phyloP scores from a whole-genome alignment of 1,140 invertebrate genomes.

The Aplysia californica region DNA sequence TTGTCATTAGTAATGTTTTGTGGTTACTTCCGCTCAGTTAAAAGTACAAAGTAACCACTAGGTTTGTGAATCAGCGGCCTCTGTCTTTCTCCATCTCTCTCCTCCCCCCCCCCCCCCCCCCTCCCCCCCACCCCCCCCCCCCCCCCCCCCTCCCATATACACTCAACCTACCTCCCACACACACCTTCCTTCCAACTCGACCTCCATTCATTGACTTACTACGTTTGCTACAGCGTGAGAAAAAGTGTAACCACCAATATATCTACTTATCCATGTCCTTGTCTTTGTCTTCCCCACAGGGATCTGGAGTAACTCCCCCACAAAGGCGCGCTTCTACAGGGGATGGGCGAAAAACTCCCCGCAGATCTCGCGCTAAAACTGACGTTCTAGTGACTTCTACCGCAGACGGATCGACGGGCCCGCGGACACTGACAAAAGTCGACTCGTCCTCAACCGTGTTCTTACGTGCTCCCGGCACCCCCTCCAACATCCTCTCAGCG shows the following conservation, averaged over 20 bases:
- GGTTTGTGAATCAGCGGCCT: too few species aligned
- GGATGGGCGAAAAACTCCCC: neutral
- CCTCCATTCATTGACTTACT: neutral
- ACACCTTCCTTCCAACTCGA: neutral
- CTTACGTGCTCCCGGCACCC: too few species aligned
- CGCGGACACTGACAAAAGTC: too few species aligned
- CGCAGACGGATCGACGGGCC: neutral
- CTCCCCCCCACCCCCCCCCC: too few species aligned
- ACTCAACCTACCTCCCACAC: neutral
- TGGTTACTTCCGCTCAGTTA: too few species aligned
- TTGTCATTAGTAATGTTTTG: too few species aligned
- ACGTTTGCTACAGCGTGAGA: neutral
- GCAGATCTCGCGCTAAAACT: constrained; percentile 10
- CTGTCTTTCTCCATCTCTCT: too few species aligned
- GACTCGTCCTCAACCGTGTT: too few species aligned
- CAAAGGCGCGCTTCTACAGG: neutral
- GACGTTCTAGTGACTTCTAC: constrained; percentile 9
- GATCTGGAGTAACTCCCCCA: neutral
- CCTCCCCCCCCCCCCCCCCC: too few species aligned
- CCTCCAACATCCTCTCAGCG: too few species aligned
- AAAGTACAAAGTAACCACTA: too few species aligned
- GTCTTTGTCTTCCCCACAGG: neutral
- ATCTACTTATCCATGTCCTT: neutral
- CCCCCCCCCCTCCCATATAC: too few species aligned
- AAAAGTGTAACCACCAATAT: neutral